Evolutionary conservation across 1,140 invertebrate species (phyloP).

Genomic region (Yoshiicerus persimilis): DNA sequence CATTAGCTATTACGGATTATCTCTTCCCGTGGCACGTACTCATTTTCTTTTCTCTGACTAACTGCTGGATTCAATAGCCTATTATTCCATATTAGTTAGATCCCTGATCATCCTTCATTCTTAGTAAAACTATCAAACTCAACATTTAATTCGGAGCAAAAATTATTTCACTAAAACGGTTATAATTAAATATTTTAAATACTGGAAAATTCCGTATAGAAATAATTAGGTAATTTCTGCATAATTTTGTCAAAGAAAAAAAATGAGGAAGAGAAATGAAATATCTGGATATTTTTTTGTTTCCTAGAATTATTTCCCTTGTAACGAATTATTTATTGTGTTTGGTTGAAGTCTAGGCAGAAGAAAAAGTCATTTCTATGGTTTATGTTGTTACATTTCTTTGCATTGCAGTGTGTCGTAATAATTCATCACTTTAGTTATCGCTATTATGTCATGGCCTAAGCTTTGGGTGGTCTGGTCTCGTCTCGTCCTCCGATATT

Average conservation of each 20-base stretch:
- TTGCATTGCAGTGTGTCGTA: neutral
- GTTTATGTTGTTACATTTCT: slow-evolving; percentile 12
- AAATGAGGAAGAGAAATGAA: neutral
- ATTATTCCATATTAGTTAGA: neutral
- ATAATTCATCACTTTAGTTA: slow-evolving; percentile 20
- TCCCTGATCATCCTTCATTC: neutral
- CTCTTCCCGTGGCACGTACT: neutral
- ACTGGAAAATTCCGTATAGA: too few relatives aligned
- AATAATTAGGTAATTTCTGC: too few relatives aligned
- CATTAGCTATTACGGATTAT: neutral
- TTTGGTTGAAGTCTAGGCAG: neutral
- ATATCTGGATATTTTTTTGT: neutral
- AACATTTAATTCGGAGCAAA: too few relatives aligned
- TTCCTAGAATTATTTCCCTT: slow-evolving; percentile 3
- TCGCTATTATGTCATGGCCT: slow-evolving; percentile 1
- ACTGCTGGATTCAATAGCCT: neutral
- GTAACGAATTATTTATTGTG: neutral
- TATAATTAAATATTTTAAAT: too few relatives aligned
- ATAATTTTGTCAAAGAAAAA: neutral
- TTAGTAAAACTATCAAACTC: neutral
- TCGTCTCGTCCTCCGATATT: too few relatives aligned
- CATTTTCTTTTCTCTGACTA: neutral
- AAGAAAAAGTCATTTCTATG: neutral
- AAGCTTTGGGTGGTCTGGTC: slow-evolving; percentile 16
- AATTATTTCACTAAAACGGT: too few relatives aligned